Base-by-base conservation (phyloP, 2,888 invertebrate genomes). In the Agrotis exclamationis region DNA sequence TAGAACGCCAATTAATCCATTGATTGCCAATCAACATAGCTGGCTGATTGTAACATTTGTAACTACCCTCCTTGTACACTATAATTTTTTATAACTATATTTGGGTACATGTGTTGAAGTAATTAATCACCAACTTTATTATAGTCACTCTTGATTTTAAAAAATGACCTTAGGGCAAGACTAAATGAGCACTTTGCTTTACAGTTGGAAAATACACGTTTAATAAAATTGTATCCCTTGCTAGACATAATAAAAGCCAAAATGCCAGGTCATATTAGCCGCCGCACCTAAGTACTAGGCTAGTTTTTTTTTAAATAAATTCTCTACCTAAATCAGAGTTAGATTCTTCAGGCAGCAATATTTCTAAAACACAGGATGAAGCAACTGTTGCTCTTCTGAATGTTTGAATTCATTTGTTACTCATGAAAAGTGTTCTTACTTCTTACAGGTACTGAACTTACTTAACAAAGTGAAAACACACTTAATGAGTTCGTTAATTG, bases 1-100 rank as follows among this genome's bases (percentile, higher is more conserved):
- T 83, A 60, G 44, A 83, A 68, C 70, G 54, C 59, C 72, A 81
- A 76, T 75, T 71, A 59, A 62, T 39, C 2, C 11, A 39, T 33
- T 78, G 70, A 84, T 84, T 69, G 82, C 53, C 82, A 74, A 82
- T 84, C 67, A 79, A 50, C 28, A 47, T 70, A 56, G 74, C 28
- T 39, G 24, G 16, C 53, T n/a, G 39, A 59, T 63, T 50, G 56
- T 18, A 66, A 33, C 5, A 33, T 33, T 33, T 33, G 6, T 33
- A 39, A 39, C 16, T 3, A 39, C 16, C 18, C 2, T 44, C n/a
- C 28, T 58, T 58, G 63, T 66, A 63, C 16, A 51, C 3, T 28
- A 4, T 28, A 5, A 5, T 28, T 44, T 78, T 73, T 75, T 70
- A 63, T 63, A 14, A 44, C 65, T 66, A 48, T 20, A 53, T 66